A percentile compares a stretch with the other conserved stretches of the same genome.
Conservation (phyloP, 2,797 vertebrate species). For the Euphonia xanthogaster region DNA sequence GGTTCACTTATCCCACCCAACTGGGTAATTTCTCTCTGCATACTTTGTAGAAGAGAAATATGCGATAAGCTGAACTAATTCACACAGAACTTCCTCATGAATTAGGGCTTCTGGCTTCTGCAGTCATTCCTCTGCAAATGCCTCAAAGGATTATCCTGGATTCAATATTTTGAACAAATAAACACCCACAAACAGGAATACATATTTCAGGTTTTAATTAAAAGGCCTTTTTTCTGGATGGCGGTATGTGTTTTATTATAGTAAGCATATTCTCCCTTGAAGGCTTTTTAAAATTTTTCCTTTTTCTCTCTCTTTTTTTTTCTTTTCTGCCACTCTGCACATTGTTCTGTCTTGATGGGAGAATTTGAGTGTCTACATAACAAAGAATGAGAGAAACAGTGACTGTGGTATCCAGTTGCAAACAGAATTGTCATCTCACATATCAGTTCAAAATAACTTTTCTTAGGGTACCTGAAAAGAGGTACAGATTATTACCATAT, state of each 20-base stretch:
- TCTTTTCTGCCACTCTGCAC: background rate
- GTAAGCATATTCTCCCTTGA: background rate
- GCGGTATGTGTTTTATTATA: background rate
- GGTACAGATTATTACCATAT: background rate
- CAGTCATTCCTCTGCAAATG: conserved; percentile 54
- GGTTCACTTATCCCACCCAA: background rate
- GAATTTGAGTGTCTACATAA: background rate
- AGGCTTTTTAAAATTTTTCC: background rate
- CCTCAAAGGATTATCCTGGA: conserved; percentile 58
- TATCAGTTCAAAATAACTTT: background rate
- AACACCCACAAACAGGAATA: background rate
- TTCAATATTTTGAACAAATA: conserved; percentile 46
- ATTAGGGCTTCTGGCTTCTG: conserved; percentile 34
- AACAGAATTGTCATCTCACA: background rate
- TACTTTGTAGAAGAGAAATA: conserved; percentile 33
- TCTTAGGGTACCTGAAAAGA: background rate
- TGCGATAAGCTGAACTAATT: conserved; percentile 20
- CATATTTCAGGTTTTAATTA: conserved; percentile 46
- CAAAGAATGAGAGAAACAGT: background rate
- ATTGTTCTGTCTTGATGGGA: background rate
- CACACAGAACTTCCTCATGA: background rate
- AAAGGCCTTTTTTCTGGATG: background rate
- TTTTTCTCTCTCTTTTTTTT: background rate
- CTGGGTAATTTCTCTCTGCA: background rate
- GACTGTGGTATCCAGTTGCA: background rate